These are phyloP conservation scores for Chiloscyllium plagiosum DNA, from an alignment of 2,113 vertebrate species.

Conservation along the genomic window DNA sequence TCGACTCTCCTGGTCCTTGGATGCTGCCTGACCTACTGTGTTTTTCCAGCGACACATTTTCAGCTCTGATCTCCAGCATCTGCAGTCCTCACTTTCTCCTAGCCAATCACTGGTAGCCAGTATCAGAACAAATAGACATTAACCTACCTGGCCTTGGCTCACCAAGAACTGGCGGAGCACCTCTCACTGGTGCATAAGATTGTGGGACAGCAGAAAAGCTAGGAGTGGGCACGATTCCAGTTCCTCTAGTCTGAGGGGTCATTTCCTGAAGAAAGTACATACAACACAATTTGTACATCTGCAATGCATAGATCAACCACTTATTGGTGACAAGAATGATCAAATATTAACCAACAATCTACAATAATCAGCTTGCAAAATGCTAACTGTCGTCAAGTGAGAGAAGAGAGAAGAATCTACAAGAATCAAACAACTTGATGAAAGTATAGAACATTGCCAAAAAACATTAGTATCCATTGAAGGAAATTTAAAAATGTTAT, in stretches of 20 bases:
- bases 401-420: background rate
- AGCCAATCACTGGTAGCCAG: background rate
- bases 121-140: background rate
- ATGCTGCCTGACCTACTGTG: too few relatives aligned
- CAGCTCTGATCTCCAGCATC: too few relatives aligned
- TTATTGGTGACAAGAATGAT: background rate
- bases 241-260: background rate
- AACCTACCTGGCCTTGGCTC: background rate
- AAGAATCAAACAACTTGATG: background rate
- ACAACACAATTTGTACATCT: background rate
- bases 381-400: background rate
- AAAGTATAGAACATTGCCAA: background rate
- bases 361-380: background rate
- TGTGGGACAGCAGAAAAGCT: constrained; percentile 10
- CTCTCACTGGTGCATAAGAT: background rate
- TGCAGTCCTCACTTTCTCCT: too few relatives aligned
- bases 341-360: background rate
- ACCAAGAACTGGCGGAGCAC: background rate
- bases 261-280: background rate
- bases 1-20: too few relatives aligned
- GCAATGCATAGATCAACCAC: background rate
- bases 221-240: background rate
- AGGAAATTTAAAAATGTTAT: background rate
- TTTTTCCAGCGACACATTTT: too few relatives aligned
- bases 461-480: background rate